Base-by-base conservation (phyloP, 2,113 vertebrate species). In the Mesoclemmys tuberculata region DNA sequence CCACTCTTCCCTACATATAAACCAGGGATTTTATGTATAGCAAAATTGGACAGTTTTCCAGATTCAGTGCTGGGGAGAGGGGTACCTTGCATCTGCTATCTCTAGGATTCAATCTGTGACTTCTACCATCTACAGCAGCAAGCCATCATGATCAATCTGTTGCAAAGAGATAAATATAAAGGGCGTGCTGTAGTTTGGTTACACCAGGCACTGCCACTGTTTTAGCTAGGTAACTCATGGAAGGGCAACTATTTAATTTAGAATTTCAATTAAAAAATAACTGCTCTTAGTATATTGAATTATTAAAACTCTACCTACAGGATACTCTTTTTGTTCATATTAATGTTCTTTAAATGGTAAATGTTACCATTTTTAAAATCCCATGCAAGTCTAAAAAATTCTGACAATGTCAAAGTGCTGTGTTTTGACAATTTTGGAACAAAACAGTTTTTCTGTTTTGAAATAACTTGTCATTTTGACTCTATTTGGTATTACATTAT, bases 381-480 rank as follows among this genome's bases (percentile, higher is more conserved):
- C 54, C 82, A 54, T 8, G 2, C 31, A 55, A 41, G 21, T 46
- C 54, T 21, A 55, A 55, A 71, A 80, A 77, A 52, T n/a, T 85
- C 48, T 85, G 24, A 87, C 88, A 2, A 86, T 88, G 11, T 61
- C 80, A 81, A 81, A 89, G 83, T 93, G 89, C 27, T 44, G 9
- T 44, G 26, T 44, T 44, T 75, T 75, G 24, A 46, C 71, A 46
- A 27, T 75, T 75, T 75, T 24, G 41, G 74, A 95, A 94, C 71
- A 12, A 89, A 85, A 41, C 44, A 58, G 93, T 41, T 94, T 94
- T 35, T 84, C 96, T 94, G 11, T 93, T 87, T 95, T 94, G 31
- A 68, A 68, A 68, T 68, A 68, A 68, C 31, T 68, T 68, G n/a
- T 68, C 35, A 19, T n/a, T 71, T 71, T 71, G 61, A n/a, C 31